phyloP scores from a whole-genome alignment of 2,113 vertebrate genomes.

The Myrmecophaga tridactyla region DNA sequence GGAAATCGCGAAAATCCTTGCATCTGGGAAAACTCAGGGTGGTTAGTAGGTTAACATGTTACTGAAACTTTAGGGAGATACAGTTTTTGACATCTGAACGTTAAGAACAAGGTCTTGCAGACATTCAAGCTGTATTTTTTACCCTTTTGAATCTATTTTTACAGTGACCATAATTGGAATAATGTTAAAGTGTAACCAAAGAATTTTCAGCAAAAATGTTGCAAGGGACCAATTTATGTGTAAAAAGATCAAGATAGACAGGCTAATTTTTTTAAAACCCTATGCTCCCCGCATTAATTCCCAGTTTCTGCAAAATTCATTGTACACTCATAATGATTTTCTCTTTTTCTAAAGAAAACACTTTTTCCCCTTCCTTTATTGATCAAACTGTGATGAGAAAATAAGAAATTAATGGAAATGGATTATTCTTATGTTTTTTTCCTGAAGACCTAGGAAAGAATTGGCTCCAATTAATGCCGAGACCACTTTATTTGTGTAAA shows the following conservation, averaged over 20 bases:
- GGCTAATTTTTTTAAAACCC: conserved; percentile 38
- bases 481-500: conserved; percentile 20
- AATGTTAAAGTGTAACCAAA: conserved; percentile 49
- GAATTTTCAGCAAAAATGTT: conserved; percentile 62
- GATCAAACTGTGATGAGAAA: conserved; percentile 48
- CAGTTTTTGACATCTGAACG: conserved; percentile 53
- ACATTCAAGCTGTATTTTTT: conserved; percentile 23
- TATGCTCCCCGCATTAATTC: conserved; percentile 28
- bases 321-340: conserved; percentile 46
- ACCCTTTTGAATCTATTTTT: conserved; percentile 48
- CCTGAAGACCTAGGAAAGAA: background rate
- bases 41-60: conserved; percentile 87
- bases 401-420: conserved; percentile 40
- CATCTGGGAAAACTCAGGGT: conserved; percentile 78
- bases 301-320: conserved; percentile 35
- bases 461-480: conserved; percentile 43
- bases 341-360: conserved; percentile 55
- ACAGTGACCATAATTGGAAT: conserved; percentile 34
- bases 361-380: background rate
- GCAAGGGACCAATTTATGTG: conserved; percentile 36
- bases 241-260: conserved; percentile 50
- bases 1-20: conserved; percentile 29
- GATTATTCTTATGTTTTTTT: background rate
- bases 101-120: conserved; percentile 34
- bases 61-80: conserved; percentile 85